A percentile compares a stretch with the other conserved stretches of the same genome.
Conservation (phyloP, 2,888 invertebrate species). For the Urechis unicinctus region DNA sequence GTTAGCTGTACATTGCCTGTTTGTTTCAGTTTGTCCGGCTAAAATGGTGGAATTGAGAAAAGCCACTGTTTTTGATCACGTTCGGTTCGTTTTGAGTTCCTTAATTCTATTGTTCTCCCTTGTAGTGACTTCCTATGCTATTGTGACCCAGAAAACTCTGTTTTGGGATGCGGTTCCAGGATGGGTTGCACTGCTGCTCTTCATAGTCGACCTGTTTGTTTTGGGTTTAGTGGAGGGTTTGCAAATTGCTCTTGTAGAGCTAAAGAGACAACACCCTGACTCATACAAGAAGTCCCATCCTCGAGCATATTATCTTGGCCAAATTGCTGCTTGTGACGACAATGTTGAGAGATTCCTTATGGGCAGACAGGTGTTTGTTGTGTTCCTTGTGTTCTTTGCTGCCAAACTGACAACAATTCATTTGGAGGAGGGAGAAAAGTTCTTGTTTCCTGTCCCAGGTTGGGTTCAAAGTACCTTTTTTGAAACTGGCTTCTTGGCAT, state of each 20-base stretch:
- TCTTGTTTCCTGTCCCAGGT: slow-evolving; percentile 15
- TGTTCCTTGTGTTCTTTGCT: slow-evolving; percentile 17
- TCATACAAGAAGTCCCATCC: slow-evolving; percentile 15
- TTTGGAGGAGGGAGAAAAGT: slow-evolving; percentile 6
- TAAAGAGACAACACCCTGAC: slow-evolving; percentile 17
- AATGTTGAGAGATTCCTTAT: slow-evolving; percentile 18
- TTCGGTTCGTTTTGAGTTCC: slow-evolving; percentile 13
- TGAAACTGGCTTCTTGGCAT: slow-evolving; percentile 14
- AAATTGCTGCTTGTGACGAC: slow-evolving; percentile 13
- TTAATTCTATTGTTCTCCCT: slow-evolving; percentile 11
- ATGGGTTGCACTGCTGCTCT: slow-evolving; percentile 13
- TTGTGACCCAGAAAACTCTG: slow-evolving; percentile 9
- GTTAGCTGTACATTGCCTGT: too few species aligned
- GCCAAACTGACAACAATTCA: slow-evolving; percentile 18
- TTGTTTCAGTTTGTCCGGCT: too few species aligned
- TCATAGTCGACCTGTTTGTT: slow-evolving; percentile 12
- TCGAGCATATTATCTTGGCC: slow-evolving; percentile 11
- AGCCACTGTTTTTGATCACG: slow-evolving; percentile 12
- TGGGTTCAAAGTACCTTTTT: slow-evolving; percentile 13
- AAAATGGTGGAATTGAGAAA: slow-evolving; percentile 15
- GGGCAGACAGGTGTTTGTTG: slow-evolving; percentile 18
- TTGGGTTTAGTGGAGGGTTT: slow-evolving; percentile 16
- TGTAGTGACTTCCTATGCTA: slow-evolving; percentile 13
- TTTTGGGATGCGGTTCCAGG: slow-evolving; percentile 16
- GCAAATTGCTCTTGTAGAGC: slow-evolving; percentile 18